A percentile compares a stretch with the other conserved stretches of the same genome.
These are phyloP conservation scores for Bungarus multicinctus DNA, from an alignment of 2,113 vertebrate genomes.

Conservation along the genomic window DNA sequence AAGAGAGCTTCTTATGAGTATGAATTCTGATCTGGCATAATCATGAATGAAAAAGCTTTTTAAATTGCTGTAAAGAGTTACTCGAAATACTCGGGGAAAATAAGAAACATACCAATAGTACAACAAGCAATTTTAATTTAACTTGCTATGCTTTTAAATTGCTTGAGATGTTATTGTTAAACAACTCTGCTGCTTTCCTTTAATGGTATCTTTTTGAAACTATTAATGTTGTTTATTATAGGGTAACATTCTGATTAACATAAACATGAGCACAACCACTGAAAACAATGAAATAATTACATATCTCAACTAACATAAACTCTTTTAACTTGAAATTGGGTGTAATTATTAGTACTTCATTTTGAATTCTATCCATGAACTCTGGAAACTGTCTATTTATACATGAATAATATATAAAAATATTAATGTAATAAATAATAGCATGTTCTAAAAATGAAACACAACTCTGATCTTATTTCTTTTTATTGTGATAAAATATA, in stretches of 20 bases:
- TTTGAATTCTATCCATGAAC: not conserved
- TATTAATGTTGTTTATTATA: not conserved
- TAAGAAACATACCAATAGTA: not conserved
- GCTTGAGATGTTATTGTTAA: not conserved
- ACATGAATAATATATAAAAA: not conserved
- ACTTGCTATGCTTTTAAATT: not conserved
- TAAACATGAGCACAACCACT: not conserved
- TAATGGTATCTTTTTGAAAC: not conserved
- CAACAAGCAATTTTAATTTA: not conserved
- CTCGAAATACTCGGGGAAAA: not conserved
- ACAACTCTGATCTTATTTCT: not conserved
- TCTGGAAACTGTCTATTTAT: not conserved
- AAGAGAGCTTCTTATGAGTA: not conserved
- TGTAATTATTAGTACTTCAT: not conserved
- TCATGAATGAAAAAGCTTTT: not conserved
- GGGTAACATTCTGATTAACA: not conserved
- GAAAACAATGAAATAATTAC: not conserved
- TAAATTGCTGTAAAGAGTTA: not conserved
- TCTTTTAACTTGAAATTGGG: not conserved
- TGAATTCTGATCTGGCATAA: not conserved
- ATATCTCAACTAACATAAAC: not conserved
- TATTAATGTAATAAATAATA: not conserved
- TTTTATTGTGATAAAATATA: not conserved
- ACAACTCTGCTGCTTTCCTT: not conserved
- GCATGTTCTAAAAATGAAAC: not conserved